Evolutionary conservation across 2,113 vertebrate genomes (phyloP).

Genomic region (Phrynosoma platyrhinos): DNA sequence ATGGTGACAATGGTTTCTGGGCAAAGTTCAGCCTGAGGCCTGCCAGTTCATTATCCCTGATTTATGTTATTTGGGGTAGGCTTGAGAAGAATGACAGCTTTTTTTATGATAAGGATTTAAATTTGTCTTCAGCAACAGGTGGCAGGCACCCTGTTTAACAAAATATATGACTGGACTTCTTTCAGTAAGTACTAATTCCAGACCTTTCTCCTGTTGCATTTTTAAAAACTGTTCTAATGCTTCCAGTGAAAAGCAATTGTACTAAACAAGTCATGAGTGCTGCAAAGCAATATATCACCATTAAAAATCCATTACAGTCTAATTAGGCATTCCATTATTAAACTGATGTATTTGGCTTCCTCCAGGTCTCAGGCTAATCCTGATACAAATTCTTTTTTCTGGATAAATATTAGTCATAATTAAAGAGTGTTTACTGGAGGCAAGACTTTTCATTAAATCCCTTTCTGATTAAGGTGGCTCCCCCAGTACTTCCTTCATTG

Average conservation of each 20-base stretch:
- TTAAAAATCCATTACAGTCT: conserved; percentile 80
- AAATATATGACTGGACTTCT: neutral
- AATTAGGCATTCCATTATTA: conserved; percentile 80
- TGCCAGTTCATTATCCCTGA: neutral
- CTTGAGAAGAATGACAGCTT: conserved; percentile 23
- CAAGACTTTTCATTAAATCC: conserved; percentile 78
- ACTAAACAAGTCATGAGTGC: conserved; percentile 74
- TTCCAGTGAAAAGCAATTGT: conserved; percentile 74
- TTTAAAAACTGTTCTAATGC: conserved; percentile 74
- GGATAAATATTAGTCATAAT: conserved; percentile 80
- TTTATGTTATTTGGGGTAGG: conserved; percentile 5
- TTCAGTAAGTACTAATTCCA: neutral
- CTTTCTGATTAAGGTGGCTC: conserved; percentile 77
- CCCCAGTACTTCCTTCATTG: conserved; percentile 70
- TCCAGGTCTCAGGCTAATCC: conserved; percentile 75
- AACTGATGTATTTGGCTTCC: conserved; percentile 77
- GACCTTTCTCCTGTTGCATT: conserved; percentile 53
- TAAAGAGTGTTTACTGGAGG: conserved; percentile 71
- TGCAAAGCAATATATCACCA: conserved; percentile 77
- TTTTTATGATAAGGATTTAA: conserved; percentile 21
- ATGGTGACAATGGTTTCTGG: neutral
- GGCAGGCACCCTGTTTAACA: conserved; percentile 6
- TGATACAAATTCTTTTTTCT: conserved; percentile 79
- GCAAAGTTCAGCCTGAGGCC: neutral
- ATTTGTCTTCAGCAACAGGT: conserved; percentile 39